Percentiles rank a stretch among this genome's conserved stretches.
These are phyloP conservation scores for Chironomus tepperi DNA, from an alignment of 1,140 invertebrate species.

Conservation along the genomic window DNA sequence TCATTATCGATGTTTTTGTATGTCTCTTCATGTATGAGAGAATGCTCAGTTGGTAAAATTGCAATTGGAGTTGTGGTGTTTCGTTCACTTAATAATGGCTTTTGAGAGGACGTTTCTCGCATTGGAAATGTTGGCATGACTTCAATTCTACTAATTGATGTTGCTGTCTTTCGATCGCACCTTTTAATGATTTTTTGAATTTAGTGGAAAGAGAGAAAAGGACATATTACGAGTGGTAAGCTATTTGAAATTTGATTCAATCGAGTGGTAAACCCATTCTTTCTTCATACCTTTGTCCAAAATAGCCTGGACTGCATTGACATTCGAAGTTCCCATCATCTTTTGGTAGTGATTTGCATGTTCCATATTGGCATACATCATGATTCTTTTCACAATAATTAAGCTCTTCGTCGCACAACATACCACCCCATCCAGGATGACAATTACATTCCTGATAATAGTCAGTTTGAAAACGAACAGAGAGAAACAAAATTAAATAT, in stretches of 20 bases:
- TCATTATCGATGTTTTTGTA: background rate
- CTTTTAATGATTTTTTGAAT: background rate
- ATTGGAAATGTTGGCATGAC: background rate
- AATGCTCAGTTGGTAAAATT: background rate
- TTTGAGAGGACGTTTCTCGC: conserved; percentile 3
- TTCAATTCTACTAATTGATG: conserved; percentile 21
- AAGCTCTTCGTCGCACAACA: conserved; percentile 78
- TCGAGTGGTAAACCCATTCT: background rate
- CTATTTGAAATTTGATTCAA: conserved; percentile 10
- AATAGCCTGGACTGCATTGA: conserved; percentile 49
- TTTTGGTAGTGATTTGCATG: conserved; percentile 64
- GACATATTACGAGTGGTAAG: background rate
- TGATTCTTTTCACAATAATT: conserved; percentile 66
- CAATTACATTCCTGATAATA: conserved; percentile 57
- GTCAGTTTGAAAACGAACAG: background rate
- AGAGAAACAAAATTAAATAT: background rate
- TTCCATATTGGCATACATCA: conserved; percentile 63
- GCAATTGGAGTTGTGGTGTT: conserved; percentile 18
- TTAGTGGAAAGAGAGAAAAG: too few species aligned
- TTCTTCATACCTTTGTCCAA: conserved; percentile 49
- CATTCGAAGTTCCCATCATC: conserved; percentile 68
- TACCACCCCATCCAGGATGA: conserved; percentile 74
- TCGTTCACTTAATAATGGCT: conserved; percentile 22
- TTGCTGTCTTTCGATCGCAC: background rate
- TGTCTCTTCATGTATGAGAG: background rate